Evolutionary conservation across 2,797 vertebrate species (phyloP).

Genomic region (Cuculus canorus): DNA sequence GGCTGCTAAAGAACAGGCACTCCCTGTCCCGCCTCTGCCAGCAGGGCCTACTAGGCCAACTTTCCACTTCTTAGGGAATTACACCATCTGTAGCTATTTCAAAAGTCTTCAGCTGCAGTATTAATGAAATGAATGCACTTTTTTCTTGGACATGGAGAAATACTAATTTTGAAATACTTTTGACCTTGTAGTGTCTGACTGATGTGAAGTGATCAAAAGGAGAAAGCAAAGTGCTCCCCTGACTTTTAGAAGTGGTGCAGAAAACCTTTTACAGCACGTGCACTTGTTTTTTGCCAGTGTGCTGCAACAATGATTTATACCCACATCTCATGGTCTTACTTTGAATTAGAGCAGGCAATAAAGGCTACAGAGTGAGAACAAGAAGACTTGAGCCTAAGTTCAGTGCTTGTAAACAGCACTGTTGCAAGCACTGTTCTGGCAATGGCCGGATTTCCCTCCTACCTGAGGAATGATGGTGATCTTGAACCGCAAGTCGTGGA

Average conservation of each 20-base stretch:
- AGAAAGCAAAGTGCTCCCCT: background rate
- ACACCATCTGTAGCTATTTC: background rate
- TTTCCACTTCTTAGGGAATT: background rate
- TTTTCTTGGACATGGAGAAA: background rate
- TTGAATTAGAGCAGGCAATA: background rate
- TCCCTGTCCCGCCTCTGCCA: background rate
- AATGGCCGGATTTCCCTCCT: background rate
- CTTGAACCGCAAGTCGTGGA: constrained; percentile 90
- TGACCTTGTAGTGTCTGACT: background rate
- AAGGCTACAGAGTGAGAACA: background rate
- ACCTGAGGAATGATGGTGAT: constrained; percentile 98
- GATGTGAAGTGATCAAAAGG: background rate
- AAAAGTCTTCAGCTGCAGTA: background rate
- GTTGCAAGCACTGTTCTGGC: background rate
- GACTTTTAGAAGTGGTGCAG: background rate
- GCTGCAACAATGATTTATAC: background rate
- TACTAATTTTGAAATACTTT: background rate
- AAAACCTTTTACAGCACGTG: background rate
- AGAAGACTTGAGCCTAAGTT: background rate
- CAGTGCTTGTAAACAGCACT: background rate
- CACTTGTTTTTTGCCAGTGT: background rate
- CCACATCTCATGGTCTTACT: background rate
- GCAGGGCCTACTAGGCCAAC: background rate
- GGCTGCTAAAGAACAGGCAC: background rate
- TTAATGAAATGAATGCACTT: background rate